Evolutionary conservation across 1,140 invertebrate genomes (phyloP).

Genomic region (Drosophila obscura): DNA sequence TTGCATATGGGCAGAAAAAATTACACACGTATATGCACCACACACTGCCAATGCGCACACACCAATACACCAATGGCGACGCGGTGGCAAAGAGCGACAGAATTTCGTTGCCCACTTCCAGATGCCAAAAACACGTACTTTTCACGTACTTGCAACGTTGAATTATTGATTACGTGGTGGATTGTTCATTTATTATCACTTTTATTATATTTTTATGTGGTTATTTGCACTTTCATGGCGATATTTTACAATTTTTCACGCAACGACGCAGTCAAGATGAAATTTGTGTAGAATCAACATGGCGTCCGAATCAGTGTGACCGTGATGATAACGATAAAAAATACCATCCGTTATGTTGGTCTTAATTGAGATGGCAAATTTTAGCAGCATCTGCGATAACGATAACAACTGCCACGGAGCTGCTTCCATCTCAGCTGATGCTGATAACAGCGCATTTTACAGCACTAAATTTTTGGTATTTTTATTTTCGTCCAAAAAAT

Average conservation of each 20-base stretch:
- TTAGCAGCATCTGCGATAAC: no score
- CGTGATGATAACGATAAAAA: not conserved
- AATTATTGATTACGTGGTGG: conserved; percentile 47
- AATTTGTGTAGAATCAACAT: conserved; percentile 50
- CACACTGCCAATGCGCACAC: conserved; percentile 25
- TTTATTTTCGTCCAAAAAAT: no score
- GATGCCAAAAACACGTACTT: conserved; percentile 56
- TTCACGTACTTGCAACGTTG: conserved; percentile 32
- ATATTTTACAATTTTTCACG: conserved; percentile 64
- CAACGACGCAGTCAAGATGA: conserved; percentile 43
- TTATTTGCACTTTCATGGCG: conserved; percentile 58
- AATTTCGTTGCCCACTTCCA: conserved; percentile 16
- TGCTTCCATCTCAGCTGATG: no score
- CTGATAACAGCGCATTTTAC: no score
- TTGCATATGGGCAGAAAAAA: conserved; percentile 50
- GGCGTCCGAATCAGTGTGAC: conserved; percentile 14
- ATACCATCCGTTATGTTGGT: no score
- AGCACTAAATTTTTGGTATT: no score
- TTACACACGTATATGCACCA: conserved; percentile 42
- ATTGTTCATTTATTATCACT: conserved; percentile 70
- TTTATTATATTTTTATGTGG: conserved; percentile 59
- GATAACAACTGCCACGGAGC: no score
- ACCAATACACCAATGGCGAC: conserved; percentile 52
- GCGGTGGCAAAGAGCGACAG: conserved; percentile 36
- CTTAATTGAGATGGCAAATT: no score